Evolutionary conservation across 2,888 invertebrate genomes (phyloP), one percentile per base, ranked within the genome.

Genomic region (Agriopis aurantiaria): DNA sequence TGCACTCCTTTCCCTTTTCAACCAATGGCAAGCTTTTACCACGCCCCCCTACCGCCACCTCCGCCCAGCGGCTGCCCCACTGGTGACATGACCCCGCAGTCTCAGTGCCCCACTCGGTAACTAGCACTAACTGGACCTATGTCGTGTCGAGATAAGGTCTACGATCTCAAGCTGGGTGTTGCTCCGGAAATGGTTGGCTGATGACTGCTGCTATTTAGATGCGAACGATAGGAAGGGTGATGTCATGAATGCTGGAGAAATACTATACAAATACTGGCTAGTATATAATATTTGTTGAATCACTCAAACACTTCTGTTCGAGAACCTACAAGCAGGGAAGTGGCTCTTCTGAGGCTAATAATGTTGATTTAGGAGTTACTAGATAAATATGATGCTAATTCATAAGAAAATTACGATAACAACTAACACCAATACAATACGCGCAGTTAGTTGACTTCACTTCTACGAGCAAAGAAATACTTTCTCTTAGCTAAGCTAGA

Each of bases 21-120:
- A 72, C 82, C 81, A 81, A 80, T 80, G 60, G 75, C 71, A 67
- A 71, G 66, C 69, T 58, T 61, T 64, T 80, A 78, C 78, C 82
- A 75, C 73, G 78, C 75, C 75, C 45, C 72, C 80, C 68, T n/a
- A 46, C 12, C 62, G 69, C 72, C 62, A 56, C 68, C 58, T n/a
- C 57, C 66, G 64, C 76, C 58, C 63, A 56, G 14, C 33, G 43
- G 40, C 23, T 59, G 53, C 48, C 65, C 65, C 60, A 46, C 52
- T 51, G 71, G 75, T 72, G 74, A 76, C 74, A 71, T 69, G 69
- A 69, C 69, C 69, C 49, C 65, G 51, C 55, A 65, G n/a, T 8
- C 59, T 11, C 33, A 12, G 53, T 23, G 48, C 53, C 52, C 51
- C 56, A 46, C 60, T 67, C 46, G 53, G 40, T 40, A 6, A 9